Percentiles rank a stretch among this genome's conserved stretches.
Evolutionary conservation across 2,113 vertebrate genomes (phyloP).

Genomic region (Motacilla tschutschensis): DNA sequence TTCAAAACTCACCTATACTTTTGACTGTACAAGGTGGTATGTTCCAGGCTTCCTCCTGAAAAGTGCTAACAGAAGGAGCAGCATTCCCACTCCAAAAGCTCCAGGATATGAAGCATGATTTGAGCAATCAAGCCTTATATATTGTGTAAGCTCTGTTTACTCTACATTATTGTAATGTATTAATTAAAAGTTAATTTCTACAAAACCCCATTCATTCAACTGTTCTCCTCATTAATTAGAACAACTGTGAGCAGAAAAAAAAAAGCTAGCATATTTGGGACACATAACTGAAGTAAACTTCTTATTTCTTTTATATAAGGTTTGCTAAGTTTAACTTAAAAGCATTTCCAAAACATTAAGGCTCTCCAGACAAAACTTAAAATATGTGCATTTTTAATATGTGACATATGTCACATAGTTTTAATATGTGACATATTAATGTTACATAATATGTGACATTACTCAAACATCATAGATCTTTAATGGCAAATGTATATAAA

Average conservation of each 20-base stretch:
- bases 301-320: background rate
- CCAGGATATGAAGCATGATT: background rate
- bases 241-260: background rate
- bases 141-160: background rate
- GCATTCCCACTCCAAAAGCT: background rate
- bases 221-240: background rate
- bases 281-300: background rate
- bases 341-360: background rate
- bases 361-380: background rate
- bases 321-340: background rate
- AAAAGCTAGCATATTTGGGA: background rate
- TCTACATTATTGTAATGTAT: background rate
- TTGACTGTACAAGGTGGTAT: background rate
- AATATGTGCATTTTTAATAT: background rate
- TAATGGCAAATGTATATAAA: background rate
- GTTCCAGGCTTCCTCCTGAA: background rate
- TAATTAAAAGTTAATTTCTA: background rate
- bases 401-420: background rate
- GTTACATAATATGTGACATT: background rate
- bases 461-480: background rate
- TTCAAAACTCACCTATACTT: background rate
- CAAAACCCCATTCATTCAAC: background rate
- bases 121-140: background rate
- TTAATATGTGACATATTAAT: background rate
- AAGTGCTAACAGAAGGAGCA: background rate